Conservation (phyloP, 2,888 invertebrate genomes). For the Operophtera brumata region DNA sequence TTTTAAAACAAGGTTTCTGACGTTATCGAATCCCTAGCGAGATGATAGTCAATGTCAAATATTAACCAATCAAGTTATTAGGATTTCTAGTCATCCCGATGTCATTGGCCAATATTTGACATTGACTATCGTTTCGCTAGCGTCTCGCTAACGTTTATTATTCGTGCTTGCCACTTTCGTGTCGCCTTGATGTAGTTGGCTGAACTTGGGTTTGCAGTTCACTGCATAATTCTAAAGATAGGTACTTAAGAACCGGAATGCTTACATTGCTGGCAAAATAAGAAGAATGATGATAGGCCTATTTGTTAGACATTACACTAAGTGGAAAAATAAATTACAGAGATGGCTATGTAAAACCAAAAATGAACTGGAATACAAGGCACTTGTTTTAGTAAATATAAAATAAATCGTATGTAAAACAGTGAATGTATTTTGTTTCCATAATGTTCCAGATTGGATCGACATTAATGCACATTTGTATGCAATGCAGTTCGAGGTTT, state of each 20-base stretch:
- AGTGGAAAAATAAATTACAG: neutral
- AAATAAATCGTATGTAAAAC: no score
- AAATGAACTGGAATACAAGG: neutral
- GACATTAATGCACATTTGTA: slow-evolving; percentile 14
- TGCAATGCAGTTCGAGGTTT: slow-evolving; percentile 11
- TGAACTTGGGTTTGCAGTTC: neutral
- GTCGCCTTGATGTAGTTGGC: no score
- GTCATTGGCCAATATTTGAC: no score
- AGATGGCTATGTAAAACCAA: neutral
- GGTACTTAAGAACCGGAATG: neutral
- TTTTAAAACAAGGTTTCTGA: no score
- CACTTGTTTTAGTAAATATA: no score
- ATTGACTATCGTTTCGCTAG: no score
- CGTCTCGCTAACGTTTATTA: no score
- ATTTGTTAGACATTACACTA: neutral
- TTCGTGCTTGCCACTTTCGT: no score
- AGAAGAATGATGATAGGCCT: neutral
- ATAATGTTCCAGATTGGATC: slow-evolving; percentile 5
- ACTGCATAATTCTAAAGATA: neutral
- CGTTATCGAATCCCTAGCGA: no score
- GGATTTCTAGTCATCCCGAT: no score
- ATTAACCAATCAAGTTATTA: no score
- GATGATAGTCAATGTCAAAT: no score
- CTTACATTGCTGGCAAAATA: neutral
- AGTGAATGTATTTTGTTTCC: neutral